These are phyloP conservation scores for Rhamnusium bicolor DNA, from an alignment of 2,888 invertebrate genomes.

Conservation along the genomic window DNA sequence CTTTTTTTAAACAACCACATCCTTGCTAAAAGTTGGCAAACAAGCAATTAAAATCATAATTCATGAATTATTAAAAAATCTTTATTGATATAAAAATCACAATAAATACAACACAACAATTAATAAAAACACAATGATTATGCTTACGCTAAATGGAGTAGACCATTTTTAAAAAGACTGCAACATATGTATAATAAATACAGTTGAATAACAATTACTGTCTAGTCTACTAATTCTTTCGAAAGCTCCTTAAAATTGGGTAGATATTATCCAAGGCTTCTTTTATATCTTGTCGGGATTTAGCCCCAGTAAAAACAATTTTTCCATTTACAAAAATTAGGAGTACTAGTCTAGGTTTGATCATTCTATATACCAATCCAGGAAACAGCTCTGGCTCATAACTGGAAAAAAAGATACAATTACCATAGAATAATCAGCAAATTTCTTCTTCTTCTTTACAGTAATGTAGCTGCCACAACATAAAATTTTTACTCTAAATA, in stretches of 20 bases:
- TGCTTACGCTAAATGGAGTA: not conserved
- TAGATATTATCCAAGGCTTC: constrained; percentile 86
- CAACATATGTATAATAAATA: not conserved
- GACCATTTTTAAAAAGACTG: not conserved
- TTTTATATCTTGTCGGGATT: constrained; percentile 82
- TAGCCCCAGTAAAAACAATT: constrained; percentile 87
- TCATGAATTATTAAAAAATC: not conserved
- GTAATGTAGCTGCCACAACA: too few relatives aligned
- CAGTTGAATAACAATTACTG: not conserved
- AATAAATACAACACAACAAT: not conserved
- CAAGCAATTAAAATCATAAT: too few relatives aligned
- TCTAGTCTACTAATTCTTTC: constrained; percentile 71
- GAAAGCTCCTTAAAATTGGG: constrained; percentile 83
- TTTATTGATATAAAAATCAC: not conserved
- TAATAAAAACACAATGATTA: not conserved
- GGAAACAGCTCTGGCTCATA: constrained; percentile 91
- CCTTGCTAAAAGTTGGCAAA: too few relatives aligned
- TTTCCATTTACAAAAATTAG: constrained; percentile 91
- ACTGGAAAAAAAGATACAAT: constrained; percentile 75
- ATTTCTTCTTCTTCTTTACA: too few relatives aligned
- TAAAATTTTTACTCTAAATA: too few relatives aligned
- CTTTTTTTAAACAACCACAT: too few relatives aligned
- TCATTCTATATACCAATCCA: constrained; percentile 88
- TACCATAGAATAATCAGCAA: too few relatives aligned
- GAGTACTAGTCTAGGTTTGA: constrained; percentile 85